Evolutionary conservation across 1,140 invertebrate species (phyloP), one percentile per base, ranked within the genome.

Genomic region (Luehdorfia chinensis): DNA sequence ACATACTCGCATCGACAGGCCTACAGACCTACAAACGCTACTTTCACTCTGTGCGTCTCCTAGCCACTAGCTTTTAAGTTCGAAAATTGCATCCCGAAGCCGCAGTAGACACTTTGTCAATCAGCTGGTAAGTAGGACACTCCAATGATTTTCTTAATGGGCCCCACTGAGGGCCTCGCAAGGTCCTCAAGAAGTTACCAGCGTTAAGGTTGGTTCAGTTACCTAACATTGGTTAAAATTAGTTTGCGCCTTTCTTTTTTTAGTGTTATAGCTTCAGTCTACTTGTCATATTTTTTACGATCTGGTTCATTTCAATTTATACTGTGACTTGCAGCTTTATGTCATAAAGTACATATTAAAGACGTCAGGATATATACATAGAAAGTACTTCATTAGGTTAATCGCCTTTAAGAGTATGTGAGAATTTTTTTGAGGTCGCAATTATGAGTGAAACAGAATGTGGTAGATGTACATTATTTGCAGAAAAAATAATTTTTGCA

Each of bases 11-110:
- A 19, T 34, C 33, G 44, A 34, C 61, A 84, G 77, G 77, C 81
- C 81, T 85, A 85, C 69, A 85, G 81, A 85, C 81, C 81, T 81
- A 85, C 73, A 74, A 78, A 75, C 59, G 14, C 43, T 51, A 64
- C 69, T 73, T 72, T 78, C 74, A 56, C 64, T 39, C 15, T 47
- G 34, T 28, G 7, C 31, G 19, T 34, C 28, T 21, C 53, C 43
- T 60, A 52, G 12, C 44, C 12, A 36, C 4, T 31, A 6, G 21
- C 14, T 39, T 16, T 52, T 71, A 76, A 33, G 51, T 41, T 47
- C 15, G 13, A 60, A 45, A 52, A 59, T 71, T 8, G 23, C 27
- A 27, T 52, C 21, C 27, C 28, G 9, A 1, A 5, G 4, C n/a
- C 11, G 50, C 33, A 49, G 14, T 9, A 15, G 44, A 34, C 11